Base-by-base conservation (phyloP, 1,140 invertebrate species). In the Drosophila nebulosa region DNA sequence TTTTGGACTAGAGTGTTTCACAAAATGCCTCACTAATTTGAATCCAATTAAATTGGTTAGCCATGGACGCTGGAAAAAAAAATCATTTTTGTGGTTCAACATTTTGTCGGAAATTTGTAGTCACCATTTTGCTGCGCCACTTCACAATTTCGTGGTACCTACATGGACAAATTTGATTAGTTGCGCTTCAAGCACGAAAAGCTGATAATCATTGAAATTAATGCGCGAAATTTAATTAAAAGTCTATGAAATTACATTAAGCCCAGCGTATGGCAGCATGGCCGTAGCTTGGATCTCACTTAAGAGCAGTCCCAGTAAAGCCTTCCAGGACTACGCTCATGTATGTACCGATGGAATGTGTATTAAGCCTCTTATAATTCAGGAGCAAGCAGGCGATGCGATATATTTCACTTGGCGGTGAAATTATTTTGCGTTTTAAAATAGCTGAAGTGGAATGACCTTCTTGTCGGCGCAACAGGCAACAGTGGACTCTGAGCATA, bases 181-280 rank as follows among this genome's bases (percentile, higher is more conserved):
- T 57, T 57, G 56, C 21, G 52, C 5, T 36, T 59, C n/a, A 12
- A 36, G 50, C 18, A 18, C 9, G 32, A 51, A 36, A 51, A 32
- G 50, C 21, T 50, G 56, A 62, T 72, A 69, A 69, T 55, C 67
- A 57, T 67, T 14, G 46, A 55, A 74, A 71, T 64, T 74, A 80
- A 85, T 74, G 80, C 69, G 73, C 65, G 51, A 77, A 79, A 74
- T 85, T 86, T 85, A 86, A 85, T 85, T 85, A 85, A 80, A 77
- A 74, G 63, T 85, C 65, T 80, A 80, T 69, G 85, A 77, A 65
- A 85, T 85, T 85, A 64, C 77, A 77, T 70, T 85, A 70, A 80
- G 69, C 66, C 55, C 59, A 72, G 16, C 27, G 57, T 53, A 59
- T 62, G 35, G 61, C 63, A 52, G 50, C 57, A 71, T 64, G 22